Conservation (phyloP, 2,113 vertebrate genomes). For the Caranx ignobilis region DNA sequence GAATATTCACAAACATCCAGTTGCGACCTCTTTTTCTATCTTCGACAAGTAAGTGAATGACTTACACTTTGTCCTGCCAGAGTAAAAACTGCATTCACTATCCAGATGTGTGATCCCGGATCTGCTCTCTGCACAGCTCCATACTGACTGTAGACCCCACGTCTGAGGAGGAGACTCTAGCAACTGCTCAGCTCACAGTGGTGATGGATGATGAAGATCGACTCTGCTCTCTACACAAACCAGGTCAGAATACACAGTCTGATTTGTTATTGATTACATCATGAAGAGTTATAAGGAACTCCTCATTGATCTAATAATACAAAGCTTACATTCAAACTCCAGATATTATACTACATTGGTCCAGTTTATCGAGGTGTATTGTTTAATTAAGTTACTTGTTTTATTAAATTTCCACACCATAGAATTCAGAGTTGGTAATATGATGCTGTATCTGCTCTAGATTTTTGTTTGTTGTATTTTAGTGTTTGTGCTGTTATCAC, state of each 20-base stretch:
- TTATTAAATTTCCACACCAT: background rate
- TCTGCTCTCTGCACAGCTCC: slow-evolving; percentile 79
- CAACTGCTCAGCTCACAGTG: slow-evolving; percentile 88
- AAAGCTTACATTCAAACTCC: background rate
- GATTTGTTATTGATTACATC: background rate
- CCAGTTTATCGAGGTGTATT: background rate
- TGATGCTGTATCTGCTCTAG: too few species aligned
- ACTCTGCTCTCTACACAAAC: slow-evolving; percentile 93
- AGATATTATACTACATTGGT: too few species aligned
- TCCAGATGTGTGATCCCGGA: background rate
- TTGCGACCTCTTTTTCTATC: slow-evolving; percentile 91
- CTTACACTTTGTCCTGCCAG: background rate
- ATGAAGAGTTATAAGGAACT: background rate
- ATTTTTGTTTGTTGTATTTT: background rate
- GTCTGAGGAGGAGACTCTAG: slow-evolving; percentile 92
- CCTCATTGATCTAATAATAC: background rate
- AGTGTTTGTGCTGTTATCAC: background rate
- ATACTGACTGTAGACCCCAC: slow-evolving; percentile 93
- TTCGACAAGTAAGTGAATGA: slow-evolving; percentile 91
- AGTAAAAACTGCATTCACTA: background rate
- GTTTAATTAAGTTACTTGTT: background rate
- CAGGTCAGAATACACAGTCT: slow-evolving; percentile 83
- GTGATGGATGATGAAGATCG: slow-evolving; percentile 91
- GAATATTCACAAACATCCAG: slow-evolving; percentile 87
- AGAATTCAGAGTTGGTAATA: too few species aligned